Base-by-base conservation (phyloP, 1,140 invertebrate genomes). In the Apocrypta bakeri region DNA sequence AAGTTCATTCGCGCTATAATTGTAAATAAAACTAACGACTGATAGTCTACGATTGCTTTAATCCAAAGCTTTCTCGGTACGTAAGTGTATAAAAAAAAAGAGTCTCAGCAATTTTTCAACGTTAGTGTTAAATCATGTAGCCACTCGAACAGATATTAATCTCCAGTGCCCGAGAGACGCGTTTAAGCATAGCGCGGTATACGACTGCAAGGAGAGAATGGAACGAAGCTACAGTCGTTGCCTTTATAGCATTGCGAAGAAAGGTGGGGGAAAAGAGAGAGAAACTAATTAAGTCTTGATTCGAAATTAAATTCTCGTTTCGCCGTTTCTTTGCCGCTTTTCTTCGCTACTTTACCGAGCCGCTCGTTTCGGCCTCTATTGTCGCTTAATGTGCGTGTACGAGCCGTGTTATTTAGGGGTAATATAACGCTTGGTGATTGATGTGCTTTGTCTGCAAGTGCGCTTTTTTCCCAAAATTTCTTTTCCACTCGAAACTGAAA, bases 231-330 rank as follows among this genome's bases (percentile, higher is more conserved):
- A 31, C 8, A 12, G 48, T 37, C 17, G 64, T 79, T n/a, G 7
- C 42, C 42, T 69, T 69, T 56, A 14, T 24, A 42, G 63, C 27
- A 21, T 56, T 21, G 48, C 48, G 48, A 56, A 56, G 48, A 56
- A 56, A 56, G 48, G 17, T 56, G 48, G n/a, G 48, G 1, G 7
- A 17, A 48, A 17, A 48, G 1, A 21, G 17, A 48, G 42, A 48
- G 42, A 17, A 14, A 21, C 33, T 81, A 81, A 81, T 74, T 74
- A 81, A 61, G 48, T 74, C 56, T 42, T 81, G 33, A 81, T 73
- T 73, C 29, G 69, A 73, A 81, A 81, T 73, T 74, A 66, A 81
- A 81, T 72, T 79, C 31, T 29, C 56, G 37, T 74, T 64, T 74
- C 48, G 0, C 27, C 31, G 40, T 6, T 63, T 69, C 29, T 25